phyloP scores from a whole-genome alignment of 2,113 vertebrate genomes.

The Sylvia atricapilla region DNA sequence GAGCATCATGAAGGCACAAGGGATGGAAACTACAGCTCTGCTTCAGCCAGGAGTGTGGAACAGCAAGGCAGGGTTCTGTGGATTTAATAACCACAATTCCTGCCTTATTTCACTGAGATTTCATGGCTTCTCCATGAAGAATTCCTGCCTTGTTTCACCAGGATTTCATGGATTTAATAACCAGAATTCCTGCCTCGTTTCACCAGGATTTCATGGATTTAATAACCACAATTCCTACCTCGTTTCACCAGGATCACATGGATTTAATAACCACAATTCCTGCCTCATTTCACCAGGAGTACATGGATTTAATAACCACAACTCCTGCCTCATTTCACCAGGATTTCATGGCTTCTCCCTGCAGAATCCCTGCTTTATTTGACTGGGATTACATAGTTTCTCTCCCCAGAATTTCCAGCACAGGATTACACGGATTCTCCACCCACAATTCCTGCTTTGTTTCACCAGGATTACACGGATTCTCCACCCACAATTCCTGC shows the following conservation, averaged over 20 bases:
- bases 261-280: rapidly evolving
- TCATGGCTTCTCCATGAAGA: too few relatives aligned
- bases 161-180: neutral
- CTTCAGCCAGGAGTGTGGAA: neutral
- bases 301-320: rapidly evolving
- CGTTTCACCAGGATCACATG: rapidly evolving
- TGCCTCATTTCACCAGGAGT: rapidly evolving
- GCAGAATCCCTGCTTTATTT: neutral
- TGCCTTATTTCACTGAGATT: too few relatives aligned
- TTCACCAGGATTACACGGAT: rapidly evolving
- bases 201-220: rapidly evolving
- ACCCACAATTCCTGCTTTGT: too few relatives aligned
- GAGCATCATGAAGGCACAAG: neutral
- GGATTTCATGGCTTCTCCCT: too few relatives aligned
- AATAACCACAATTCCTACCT: neutral
- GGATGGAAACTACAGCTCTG: neutral
- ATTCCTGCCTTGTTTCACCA: neutral
- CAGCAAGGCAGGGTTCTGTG: neutral
- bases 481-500: rapidly evolving
- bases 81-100: neutral
- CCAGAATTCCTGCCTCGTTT: neutral
- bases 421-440: rapidly evolving
- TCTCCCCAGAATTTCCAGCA: rapidly evolving
- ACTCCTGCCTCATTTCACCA: too few relatives aligned
- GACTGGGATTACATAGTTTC: rapidly evolving